Percentiles rank a stretch among this genome's conserved stretches.
Conservation (phyloP, 2,113 vertebrate genomes). For the Lucifuga dentata region DNA sequence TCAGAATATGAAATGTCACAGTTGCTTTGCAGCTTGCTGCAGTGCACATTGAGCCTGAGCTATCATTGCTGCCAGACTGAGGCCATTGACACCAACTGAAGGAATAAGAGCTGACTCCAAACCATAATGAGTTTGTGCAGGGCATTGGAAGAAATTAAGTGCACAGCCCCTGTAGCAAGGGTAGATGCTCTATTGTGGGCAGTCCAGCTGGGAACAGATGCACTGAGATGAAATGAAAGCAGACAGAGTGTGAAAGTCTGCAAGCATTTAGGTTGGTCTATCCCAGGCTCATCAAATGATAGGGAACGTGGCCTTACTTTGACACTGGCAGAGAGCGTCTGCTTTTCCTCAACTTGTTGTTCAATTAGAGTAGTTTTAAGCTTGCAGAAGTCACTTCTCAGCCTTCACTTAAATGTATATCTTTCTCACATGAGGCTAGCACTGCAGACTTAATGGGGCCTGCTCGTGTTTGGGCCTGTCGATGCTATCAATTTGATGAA, state of each 20-base stretch:
- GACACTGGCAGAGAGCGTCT: conserved; percentile 46
- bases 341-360: conserved; percentile 54
- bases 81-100: not conserved
- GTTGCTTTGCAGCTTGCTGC: not conserved
- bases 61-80: not conserved
- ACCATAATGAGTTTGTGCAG: not conserved
- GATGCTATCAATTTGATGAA: conserved; percentile 47
- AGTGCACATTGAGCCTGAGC: not conserved
- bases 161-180: not conserved
- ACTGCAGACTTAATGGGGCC: conserved; percentile 43
- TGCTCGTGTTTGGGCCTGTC: conserved; percentile 42
- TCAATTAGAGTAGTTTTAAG: conserved; percentile 36
- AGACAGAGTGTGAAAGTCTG: conserved; percentile 65
- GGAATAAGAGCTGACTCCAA: not conserved
- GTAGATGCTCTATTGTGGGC: conserved; percentile 16
- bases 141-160: conserved; percentile 4
- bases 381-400: conserved; percentile 35
- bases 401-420: conserved; percentile 10
- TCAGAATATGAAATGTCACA: not conserved
- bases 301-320: conserved; percentile 43
- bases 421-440: conserved; percentile 17
- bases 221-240: conserved; percentile 49
- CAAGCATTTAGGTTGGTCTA: conserved; percentile 62
- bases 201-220: conserved; percentile 46
- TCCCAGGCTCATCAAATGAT: conserved; percentile 30